Evolutionary conservation across 2,888 invertebrate genomes (phyloP).

Genomic region (Sipha maydis): DNA sequence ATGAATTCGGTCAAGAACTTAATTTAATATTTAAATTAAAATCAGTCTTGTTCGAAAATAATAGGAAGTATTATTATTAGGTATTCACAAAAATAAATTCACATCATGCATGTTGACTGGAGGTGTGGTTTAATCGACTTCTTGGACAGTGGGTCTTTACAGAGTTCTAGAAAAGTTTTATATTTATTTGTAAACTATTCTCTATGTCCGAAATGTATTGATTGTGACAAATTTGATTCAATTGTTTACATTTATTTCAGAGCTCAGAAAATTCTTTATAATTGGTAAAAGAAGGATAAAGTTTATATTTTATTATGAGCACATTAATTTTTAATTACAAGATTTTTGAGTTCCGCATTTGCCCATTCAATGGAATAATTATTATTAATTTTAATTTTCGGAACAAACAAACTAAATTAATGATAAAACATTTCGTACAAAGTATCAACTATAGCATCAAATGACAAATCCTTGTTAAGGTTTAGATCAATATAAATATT

Average conservation of each 20-base stretch:
- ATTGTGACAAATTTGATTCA: not conserved
- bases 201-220: not conserved
- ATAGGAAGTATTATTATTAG: too few relatives aligned
- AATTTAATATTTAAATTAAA: too few relatives aligned
- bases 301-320: slow-evolving; percentile 6
- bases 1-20: too few relatives aligned
- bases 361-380: not conserved
- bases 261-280: not conserved
- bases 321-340: not conserved
- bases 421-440: not conserved
- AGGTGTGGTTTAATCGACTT: too few relatives aligned
- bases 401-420: not conserved
- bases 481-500: not conserved
- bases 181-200: not conserved
- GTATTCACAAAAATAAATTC: too few relatives aligned
- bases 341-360: not conserved
- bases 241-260: not conserved
- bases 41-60: too few relatives aligned
- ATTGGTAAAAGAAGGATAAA: not conserved
- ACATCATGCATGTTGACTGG: too few relatives aligned
- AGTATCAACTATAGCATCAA: not conserved
- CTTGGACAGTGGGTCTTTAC: too few relatives aligned
- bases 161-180: too few relatives aligned
- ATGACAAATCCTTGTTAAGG: not conserved
- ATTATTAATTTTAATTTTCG: not conserved